Base-by-base conservation (phyloP, 2,888 invertebrate genomes). In the Pyrochroa serraticornis region DNA sequence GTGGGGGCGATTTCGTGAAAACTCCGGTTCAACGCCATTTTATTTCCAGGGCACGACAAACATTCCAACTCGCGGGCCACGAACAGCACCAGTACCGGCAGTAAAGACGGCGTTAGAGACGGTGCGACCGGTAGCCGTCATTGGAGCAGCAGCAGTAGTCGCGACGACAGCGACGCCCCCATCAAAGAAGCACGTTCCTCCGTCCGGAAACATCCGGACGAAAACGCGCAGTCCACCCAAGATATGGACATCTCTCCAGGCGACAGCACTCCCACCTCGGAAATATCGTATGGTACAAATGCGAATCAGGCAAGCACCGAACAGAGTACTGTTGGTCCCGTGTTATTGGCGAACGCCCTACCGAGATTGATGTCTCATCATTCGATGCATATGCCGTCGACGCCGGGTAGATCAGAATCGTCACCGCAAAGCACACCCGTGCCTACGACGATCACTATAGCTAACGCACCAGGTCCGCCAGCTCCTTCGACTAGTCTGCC, bases 231-330 rank as follows among this genome's bases (percentile, higher is more conserved):
- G 56, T 58, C 58, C 8, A 46, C 58, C n/a, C 61, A 94, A 79
- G 95, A 95, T 75, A 95, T 95, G 95, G 95, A 96, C 75, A 95
- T 95, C 74, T 95, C 95, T 58, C 94, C 94, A 9, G 92, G 92
- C 68, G 88, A 92, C 75, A 93, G 93, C 75, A 93, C 93, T 62
- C 93, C 93, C 35, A 88, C 92, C 54, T 92, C 92, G 22, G 93
- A 93, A 80, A 87, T 89, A 64, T 88, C 89, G 58, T 90, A 89
- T 79, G 76, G 64, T 7, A 55, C 56, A 14, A 61, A 81, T 81
- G 38, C 83, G 80, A 7, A 79, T 80, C 53, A 81, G 80, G 81
- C 82, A 62, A 81, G 81, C 61, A 81, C 81, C 13, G 82, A 82
- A 47, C 37, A 10, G 53, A 53, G 37, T 32, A 43, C 48, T 34